Conservation (phyloP, 2,888 invertebrate genomes). For the Trimorus sp. region DNA sequence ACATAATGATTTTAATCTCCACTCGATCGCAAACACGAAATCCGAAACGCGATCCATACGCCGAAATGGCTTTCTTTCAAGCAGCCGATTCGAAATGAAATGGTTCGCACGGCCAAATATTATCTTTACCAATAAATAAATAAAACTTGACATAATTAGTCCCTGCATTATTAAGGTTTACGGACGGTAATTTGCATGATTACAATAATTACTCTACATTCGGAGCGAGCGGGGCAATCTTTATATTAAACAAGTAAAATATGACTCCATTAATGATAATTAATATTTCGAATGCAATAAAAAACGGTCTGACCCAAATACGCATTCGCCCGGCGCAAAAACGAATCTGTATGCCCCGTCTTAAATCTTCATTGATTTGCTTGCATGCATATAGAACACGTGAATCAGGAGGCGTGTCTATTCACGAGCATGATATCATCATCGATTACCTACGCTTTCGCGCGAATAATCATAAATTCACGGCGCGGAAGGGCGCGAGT, state of each 20-base stretch:
- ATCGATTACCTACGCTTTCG: conserved; percentile 81
- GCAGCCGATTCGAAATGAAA: conserved; percentile 29
- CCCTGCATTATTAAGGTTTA: conserved; percentile 51
- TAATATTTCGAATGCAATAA: conserved; percentile 63
- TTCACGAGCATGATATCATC: conserved; percentile 81
- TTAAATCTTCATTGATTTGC: conserved; percentile 64
- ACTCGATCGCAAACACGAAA: too few species aligned
- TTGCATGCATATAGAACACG: conserved; percentile 53
- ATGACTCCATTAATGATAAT: conserved; percentile 65
- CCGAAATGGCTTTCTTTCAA: not conserved
- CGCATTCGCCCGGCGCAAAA: conserved; percentile 42
- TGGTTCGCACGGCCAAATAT: conserved; percentile 22
- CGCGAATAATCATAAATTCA: conserved; percentile 72
- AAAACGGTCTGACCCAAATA: conserved; percentile 59
- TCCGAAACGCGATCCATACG: too few species aligned
- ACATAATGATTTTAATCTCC: too few species aligned
- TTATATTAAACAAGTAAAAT: conserved; percentile 62
- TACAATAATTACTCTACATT: conserved; percentile 58
- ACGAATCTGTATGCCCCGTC: conserved; percentile 49
- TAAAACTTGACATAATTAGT: conserved; percentile 61
- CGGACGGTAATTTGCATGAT: conserved; percentile 50
- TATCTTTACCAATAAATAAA: conserved; percentile 53
- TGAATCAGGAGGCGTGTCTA: conserved; percentile 78
- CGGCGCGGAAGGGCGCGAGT: conserved; percentile 48
- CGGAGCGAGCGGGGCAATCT: conserved; percentile 45